Evolutionary conservation across 2,113 vertebrate genomes (phyloP).

Genomic region (Tychaedon coryphoeus): DNA sequence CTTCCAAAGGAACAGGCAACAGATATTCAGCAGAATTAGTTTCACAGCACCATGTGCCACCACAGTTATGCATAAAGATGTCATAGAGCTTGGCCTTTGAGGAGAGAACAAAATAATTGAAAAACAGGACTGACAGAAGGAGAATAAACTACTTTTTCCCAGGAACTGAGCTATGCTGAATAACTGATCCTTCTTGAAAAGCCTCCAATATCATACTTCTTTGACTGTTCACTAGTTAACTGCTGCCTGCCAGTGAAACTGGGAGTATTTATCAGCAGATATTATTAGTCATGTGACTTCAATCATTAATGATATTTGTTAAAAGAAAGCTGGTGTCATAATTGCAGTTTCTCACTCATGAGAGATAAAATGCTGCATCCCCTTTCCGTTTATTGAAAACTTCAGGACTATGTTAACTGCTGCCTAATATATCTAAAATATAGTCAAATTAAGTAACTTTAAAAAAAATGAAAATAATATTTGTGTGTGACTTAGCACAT

Average conservation of each 20-base stretch:
- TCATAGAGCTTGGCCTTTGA: background rate
- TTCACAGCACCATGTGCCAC: background rate
- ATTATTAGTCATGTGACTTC: background rate
- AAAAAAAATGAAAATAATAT: background rate
- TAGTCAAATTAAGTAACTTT: background rate
- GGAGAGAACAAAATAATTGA: background rate
- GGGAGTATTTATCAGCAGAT: background rate
- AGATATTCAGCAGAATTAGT: background rate
- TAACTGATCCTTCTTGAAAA: background rate
- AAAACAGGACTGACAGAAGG: background rate
- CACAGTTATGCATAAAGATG: background rate
- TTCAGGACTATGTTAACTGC: background rate
- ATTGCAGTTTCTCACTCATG: background rate
- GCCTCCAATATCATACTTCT: background rate
- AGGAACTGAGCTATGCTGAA: background rate
- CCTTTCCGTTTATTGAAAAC: background rate
- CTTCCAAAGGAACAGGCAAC: background rate
- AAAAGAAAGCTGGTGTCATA: background rate
- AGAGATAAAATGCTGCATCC: background rate
- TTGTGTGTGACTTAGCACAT: background rate
- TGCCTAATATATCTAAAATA: background rate
- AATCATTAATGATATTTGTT: background rate
- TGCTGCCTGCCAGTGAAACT: background rate
- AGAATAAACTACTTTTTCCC: background rate
- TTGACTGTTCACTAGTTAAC: background rate